Evolutionary conservation across 1,140 invertebrate genomes (phyloP).

Genomic region (Macrotrachela quadricornifera): DNA sequence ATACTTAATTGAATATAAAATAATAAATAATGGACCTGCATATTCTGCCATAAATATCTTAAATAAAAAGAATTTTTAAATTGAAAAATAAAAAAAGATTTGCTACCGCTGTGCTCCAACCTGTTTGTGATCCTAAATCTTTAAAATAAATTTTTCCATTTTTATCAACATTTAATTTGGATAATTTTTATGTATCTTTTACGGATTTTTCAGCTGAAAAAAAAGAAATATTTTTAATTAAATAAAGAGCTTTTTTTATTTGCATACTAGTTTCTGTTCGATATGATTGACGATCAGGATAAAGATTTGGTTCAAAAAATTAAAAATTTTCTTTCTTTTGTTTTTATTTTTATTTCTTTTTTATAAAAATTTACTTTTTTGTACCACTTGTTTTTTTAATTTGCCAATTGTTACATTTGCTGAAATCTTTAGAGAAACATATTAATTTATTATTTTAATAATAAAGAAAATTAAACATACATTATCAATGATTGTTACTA

Average conservation of each 20-base stretch:
- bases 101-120: constrained; percentile 71
- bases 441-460: too few species aligned
- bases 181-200: background rate
- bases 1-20: constrained; percentile 67
- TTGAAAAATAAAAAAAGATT: background rate
- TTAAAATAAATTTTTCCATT: constrained; percentile 29
- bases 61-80: background rate
- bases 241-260: background rate
- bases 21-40: constrained; percentile 72
- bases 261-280: background rate
- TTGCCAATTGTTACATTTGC: too few species aligned
- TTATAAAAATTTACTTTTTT: too few species aligned
- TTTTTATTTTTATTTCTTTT: too few species aligned
- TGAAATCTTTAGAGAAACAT: too few species aligned
- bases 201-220: background rate
- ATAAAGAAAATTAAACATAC: too few species aligned
- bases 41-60: constrained; percentile 72
- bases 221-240: background rate
- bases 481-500: too few species aligned
- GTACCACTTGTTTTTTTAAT: too few species aligned
- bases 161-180: background rate
- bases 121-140: constrained; percentile 90
- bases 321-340: too few species aligned
- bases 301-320: background rate
- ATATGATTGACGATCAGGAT: constrained; percentile 3